Base-by-base conservation (phyloP, 2,888 invertebrate species). In the Alviniconcha strummeri region DNA sequence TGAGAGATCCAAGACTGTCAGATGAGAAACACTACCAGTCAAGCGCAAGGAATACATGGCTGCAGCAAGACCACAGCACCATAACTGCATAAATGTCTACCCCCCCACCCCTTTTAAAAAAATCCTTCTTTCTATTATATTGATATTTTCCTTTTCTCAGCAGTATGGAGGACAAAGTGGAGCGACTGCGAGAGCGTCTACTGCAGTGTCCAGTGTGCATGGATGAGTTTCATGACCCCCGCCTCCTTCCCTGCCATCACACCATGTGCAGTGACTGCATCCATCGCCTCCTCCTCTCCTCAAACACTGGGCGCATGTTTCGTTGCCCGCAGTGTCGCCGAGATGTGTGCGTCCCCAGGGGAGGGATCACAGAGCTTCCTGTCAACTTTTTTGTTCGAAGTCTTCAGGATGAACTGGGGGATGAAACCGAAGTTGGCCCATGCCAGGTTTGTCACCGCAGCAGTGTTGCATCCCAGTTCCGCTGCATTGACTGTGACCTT, bases 121-220 rank as follows among this genome's bases (percentile, higher is more conserved):
- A 36, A 36, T 36, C 36, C 0, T 36, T 36, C 36, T 36, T 36
- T 36, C 36, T 36, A 36, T 36, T 36, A 3, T 60, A 60, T 60
- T 60, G 1, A 60, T 11, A 60, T 60, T 60, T 1, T 60, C 4
- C 60, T 6, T 74, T 74, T 54, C 36, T 9, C 56, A 15, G 69
- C 67, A 82, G 13, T 19, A 87, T 87, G 87, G 87, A 87, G 36
- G 91, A 90, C 55, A 90, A 90, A 85, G 88, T 91, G 74, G 91
- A 91, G 80, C 84, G 90, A 17, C 85, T 91, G 17, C 83, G 91
- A 67, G 91, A 91, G 81, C 85, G 91, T 11, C 89, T 91, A 83
- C 85, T 91, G 76, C 89, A 89, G 82, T 91, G 91, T 86, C 89
- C 91, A 19, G 90, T 91, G 81, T 91, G 91, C 79, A 91, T 91